Evolutionary conservation across 2,797 vertebrate species (phyloP).

Genomic region (Triplophysa yarkandensis): DNA sequence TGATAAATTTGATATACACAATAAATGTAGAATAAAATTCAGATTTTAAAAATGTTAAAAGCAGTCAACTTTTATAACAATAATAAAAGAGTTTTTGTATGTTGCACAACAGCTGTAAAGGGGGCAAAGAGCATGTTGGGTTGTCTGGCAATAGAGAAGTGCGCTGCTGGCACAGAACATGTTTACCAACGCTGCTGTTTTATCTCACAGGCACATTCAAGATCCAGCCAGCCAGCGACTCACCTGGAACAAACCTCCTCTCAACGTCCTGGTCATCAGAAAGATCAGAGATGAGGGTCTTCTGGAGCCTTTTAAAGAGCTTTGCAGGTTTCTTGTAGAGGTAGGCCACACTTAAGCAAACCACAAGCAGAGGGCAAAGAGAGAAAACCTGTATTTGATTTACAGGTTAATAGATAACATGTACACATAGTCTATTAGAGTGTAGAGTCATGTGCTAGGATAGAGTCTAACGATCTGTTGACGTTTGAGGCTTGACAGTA

Average conservation of each 20-base stretch:
- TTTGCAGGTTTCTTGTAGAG: constrained; percentile 81
- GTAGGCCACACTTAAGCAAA: constrained; percentile 51
- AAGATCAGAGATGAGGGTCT: constrained; percentile 80
- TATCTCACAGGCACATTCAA: constrained; percentile 79
- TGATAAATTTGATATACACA: not conserved
- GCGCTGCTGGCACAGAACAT: not conserved
- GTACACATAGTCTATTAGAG: too few species aligned
- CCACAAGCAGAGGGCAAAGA: constrained; percentile 1
- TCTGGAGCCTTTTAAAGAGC: constrained; percentile 80
- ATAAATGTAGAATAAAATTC: not conserved
- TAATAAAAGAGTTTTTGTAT: not conserved
- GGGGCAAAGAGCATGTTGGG: constrained; percentile 21
- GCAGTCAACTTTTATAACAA: constrained; percentile 1
- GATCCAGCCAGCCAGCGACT: constrained; percentile 82
- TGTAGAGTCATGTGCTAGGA: not conserved
- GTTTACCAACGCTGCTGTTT: constrained; percentile 34
- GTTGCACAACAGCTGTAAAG: not conserved
- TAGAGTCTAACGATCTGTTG: too few species aligned
- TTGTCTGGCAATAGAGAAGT: not conserved
- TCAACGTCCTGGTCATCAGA: constrained; percentile 80
- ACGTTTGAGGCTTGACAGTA: not conserved
- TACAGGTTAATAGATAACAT: not conserved
- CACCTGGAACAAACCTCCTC: constrained; percentile 81
- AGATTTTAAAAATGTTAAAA: not conserved
- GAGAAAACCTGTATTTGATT: not conserved